These are phyloP conservation scores for Holocentrus rufus DNA, from an alignment of 2,797 vertebrate species.

Conservation along the genomic window DNA sequence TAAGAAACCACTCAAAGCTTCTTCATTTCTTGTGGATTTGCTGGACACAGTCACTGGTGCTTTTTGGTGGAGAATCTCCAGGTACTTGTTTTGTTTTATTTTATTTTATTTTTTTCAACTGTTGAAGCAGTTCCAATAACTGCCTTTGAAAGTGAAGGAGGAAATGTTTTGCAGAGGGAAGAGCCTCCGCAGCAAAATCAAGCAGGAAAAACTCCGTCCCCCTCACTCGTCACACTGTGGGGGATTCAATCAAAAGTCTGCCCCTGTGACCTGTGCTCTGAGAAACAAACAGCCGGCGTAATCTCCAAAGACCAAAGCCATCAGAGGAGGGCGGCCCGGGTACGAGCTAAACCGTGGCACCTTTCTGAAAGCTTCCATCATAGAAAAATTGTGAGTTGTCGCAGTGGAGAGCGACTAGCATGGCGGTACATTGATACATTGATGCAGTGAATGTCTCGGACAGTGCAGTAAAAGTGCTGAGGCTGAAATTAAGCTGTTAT, in stretches of 20 bases:
- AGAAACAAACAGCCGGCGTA: conserved; percentile 72
- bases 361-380: conserved; percentile 71
- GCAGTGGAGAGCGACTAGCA: conserved; percentile 78
- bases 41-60: conserved; percentile 20
- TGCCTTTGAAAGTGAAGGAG: conserved; percentile 62
- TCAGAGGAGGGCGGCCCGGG: conserved; percentile 67
- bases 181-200: conserved; percentile 73
- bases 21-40: conserved; percentile 21
- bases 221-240: conserved; percentile 63
- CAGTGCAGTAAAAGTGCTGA: conserved; percentile 80
- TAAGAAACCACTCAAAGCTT: conserved; percentile 18
- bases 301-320: conserved; percentile 72
- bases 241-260: conserved; percentile 77
- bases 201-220: conserved; percentile 49
- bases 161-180: conserved; percentile 68
- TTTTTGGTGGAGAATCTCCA: conserved; percentile 40
- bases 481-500: conserved; percentile 80
- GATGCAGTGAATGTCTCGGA: conserved; percentile 72
- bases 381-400: conserved; percentile 69
- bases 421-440: conserved; percentile 73
- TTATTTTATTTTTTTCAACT: not conserved
- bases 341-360: conserved; percentile 58
- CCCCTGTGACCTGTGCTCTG: conserved; percentile 69
- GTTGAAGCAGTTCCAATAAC: conserved; percentile 52
- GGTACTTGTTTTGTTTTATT: conserved; percentile 4